phyloP scores from a whole-genome alignment of 2,113 vertebrate genomes.

The Chaenogobius annularis region DNA sequence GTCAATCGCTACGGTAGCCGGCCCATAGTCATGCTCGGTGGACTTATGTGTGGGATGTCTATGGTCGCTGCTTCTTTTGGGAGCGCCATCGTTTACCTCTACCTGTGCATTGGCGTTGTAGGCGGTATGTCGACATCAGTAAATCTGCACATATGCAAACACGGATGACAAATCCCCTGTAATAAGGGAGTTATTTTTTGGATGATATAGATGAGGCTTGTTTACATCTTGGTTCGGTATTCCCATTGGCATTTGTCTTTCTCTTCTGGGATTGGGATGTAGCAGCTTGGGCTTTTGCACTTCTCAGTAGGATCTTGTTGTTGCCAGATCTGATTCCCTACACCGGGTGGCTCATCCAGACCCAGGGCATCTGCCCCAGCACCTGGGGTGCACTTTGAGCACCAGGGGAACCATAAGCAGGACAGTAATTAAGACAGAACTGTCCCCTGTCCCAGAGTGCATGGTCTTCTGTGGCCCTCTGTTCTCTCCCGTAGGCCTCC shows the following conservation, averaged over 20 bases:
- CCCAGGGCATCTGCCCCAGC: slow-evolving; percentile 34
- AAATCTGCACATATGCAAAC: neutral
- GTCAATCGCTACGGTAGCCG: slow-evolving; percentile 82
- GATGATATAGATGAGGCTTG: slow-evolving; percentile 8
- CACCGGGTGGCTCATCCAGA: slow-evolving; percentile 24
- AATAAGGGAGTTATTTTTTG: neutral
- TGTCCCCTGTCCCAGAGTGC: slow-evolving; percentile 50
- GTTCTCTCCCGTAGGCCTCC: slow-evolving; percentile 56
- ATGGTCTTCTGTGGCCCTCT: slow-evolving; percentile 54
- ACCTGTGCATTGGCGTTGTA: slow-evolving; percentile 80
- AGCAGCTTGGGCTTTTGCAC: slow-evolving; percentile 18
- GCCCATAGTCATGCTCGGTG: slow-evolving; percentile 80
- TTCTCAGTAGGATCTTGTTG: slow-evolving; percentile 24
- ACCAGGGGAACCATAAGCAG: slow-evolving; percentile 36
- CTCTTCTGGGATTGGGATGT: neutral
- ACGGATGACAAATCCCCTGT: neutral
- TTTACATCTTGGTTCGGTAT: slow-evolving; percentile 17
- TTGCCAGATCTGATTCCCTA: slow-evolving; percentile 30
- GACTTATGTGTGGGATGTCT: slow-evolving; percentile 76
- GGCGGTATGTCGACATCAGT: slow-evolving; percentile 71
- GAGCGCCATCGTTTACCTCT: slow-evolving; percentile 81
- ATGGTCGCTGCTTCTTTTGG: slow-evolving; percentile 81
- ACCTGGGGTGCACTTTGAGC: slow-evolving; percentile 42
- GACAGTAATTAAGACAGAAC: slow-evolving; percentile 73
- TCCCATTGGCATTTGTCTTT: slow-evolving; percentile 9